Evolutionary conservation across 2,113 vertebrate species (phyloP).

Genomic region (Albula glossodonta): DNA sequence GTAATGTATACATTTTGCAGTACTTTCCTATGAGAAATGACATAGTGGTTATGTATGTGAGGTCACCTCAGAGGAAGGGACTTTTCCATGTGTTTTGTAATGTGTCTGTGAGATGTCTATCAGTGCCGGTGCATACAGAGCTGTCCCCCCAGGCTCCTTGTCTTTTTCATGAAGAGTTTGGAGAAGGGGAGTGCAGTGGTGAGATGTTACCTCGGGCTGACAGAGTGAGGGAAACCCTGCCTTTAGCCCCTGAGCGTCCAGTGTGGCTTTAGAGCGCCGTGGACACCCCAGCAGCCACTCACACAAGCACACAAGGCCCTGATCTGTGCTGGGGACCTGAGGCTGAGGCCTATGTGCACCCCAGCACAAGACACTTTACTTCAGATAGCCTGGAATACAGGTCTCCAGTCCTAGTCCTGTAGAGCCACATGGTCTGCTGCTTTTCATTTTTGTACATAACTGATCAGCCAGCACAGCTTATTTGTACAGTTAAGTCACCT

Average conservation of each 20-base stretch:
- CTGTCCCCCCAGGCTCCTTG: neutral
- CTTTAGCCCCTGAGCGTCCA: neutral
- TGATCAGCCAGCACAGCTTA: too few species aligned
- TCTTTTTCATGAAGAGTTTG: neutral
- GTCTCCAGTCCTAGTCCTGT: neutral
- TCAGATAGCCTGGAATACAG: too few species aligned
- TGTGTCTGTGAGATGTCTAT: neutral
- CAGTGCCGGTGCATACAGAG: neutral
- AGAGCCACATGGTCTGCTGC: neutral
- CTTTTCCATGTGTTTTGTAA: neutral
- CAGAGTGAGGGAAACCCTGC: neutral
- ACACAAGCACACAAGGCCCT: too few species aligned
- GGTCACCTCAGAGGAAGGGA: neutral
- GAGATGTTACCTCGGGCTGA: constrained; percentile 11
- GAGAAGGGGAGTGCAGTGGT: neutral
- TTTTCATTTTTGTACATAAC: neutral
- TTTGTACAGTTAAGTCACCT: too few species aligned
- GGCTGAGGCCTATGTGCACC: too few species aligned
- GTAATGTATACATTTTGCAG: neutral
- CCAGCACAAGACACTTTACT: neutral
- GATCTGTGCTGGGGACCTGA: too few species aligned
- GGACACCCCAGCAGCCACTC: neutral
- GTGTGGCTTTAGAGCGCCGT: neutral
- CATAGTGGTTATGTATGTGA: neutral
- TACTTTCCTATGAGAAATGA: too few species aligned